phyloP scores from a whole-genome alignment of 92 coral and sea anemone species.

The Galaxea fascicularis region DNA sequence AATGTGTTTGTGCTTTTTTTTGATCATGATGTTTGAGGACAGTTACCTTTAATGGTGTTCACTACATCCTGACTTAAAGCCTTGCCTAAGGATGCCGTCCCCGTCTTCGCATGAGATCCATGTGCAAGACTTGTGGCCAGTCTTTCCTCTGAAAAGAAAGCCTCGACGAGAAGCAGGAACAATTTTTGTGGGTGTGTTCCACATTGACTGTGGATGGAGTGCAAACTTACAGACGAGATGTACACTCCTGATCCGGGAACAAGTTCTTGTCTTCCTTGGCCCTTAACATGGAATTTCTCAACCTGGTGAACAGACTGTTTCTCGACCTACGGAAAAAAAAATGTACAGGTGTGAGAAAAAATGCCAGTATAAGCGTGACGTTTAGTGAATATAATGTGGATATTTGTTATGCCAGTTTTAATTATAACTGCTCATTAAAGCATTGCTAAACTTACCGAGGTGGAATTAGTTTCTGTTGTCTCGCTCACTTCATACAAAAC shows the following conservation, averaged over 20 bases:
- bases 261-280: constrained; percentile 67
- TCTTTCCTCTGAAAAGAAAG: constrained; percentile 53
- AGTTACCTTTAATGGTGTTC: constrained; percentile 8
- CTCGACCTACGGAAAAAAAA: background rate
- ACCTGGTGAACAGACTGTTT: background rate
- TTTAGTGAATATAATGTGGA: too few species aligned
- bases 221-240: constrained; percentile 45
- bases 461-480: background rate
- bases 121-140: constrained; percentile 52
- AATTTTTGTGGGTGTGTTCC: constrained; percentile 52
- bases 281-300: background rate
- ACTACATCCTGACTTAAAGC: constrained; percentile 17
- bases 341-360: background rate
- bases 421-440: background rate
- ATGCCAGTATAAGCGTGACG: background rate
- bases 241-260: constrained; percentile 64
- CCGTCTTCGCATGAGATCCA: constrained; percentile 19
- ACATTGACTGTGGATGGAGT: constrained; percentile 50
- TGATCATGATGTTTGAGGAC: background rate
- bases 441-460: background rate
- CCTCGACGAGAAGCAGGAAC: constrained; percentile 52
- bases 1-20: background rate
- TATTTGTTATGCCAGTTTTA: too few species aligned
- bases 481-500: background rate
- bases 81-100: background rate